Conservation (phyloP, 2,888 invertebrate genomes). For the Lithosia quadra region DNA sequence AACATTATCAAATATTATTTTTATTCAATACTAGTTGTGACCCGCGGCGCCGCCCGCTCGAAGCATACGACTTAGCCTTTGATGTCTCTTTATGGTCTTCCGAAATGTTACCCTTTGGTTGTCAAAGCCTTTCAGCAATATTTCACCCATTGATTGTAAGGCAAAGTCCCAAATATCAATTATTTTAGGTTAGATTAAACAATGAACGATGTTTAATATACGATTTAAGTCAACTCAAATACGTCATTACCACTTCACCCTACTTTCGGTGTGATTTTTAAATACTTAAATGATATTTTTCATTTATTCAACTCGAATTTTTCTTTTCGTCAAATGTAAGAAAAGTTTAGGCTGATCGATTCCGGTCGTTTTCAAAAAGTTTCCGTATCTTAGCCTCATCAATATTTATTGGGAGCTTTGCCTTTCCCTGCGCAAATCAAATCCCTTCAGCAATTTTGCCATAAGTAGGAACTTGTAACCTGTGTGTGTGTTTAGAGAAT, state of each 20-base stretch:
- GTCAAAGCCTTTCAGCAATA: too few relatives aligned
- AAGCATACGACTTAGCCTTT: too few relatives aligned
- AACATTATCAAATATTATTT: too few relatives aligned
- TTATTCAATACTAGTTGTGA: too few relatives aligned
- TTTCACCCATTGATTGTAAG: too few relatives aligned
- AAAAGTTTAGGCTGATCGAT: slow-evolving; percentile 37
- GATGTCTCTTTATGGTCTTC: too few relatives aligned
- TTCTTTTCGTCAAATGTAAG: slow-evolving; percentile 15
- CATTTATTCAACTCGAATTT: neutral
- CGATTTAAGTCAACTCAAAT: neutral
- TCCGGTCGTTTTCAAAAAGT: slow-evolving; percentile 37
- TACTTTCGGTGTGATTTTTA: neutral
- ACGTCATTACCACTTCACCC: neutral
- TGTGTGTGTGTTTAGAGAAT: slow-evolving; percentile 14
- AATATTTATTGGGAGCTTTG: slow-evolving; percentile 38
- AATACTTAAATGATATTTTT: slow-evolving; percentile 9
- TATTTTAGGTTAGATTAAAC: too few relatives aligned
- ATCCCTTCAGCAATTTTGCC: slow-evolving; percentile 25
- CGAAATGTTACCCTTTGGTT: too few relatives aligned
- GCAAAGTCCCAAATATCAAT: too few relatives aligned
- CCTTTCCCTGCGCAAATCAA: slow-evolving; percentile 21
- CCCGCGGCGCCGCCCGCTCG: too few relatives aligned
- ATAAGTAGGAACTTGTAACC: slow-evolving; percentile 13
- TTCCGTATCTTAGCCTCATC: slow-evolving; percentile 43
- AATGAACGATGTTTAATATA: too few relatives aligned